Evolutionary conservation across 2,797 vertebrate species (phyloP).

Genomic region (Morelia viridis): DNA sequence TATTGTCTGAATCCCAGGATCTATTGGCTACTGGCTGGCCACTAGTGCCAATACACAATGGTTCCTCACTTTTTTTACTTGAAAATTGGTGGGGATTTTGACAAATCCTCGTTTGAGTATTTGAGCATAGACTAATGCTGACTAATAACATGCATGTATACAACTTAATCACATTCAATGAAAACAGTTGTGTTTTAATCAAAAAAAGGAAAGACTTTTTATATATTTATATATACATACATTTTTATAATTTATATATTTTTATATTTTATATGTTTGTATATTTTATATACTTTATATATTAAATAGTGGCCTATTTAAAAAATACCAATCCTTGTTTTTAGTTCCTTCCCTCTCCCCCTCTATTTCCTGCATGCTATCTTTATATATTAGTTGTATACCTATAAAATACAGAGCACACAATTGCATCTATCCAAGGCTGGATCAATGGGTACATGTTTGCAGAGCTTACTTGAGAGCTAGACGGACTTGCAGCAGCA

Average conservation of each 20-base stretch:
- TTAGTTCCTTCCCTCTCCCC: neutral
- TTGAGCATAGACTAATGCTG: neutral
- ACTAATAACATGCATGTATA: neutral
- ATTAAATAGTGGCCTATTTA: neutral
- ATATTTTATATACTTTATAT: neutral
- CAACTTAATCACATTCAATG: too few species aligned
- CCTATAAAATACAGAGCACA: conserved; percentile 27
- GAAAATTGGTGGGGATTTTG: neutral
- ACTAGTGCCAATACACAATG: neutral
- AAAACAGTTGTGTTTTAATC: neutral
- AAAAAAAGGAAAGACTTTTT: neutral
- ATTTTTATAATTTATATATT: neutral
- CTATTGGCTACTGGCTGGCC: neutral
- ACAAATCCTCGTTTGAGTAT: neutral
- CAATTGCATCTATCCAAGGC: neutral
- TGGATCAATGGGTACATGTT: conserved; percentile 15
- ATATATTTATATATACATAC: neutral
- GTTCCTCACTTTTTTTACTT: neutral
- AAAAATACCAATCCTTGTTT: neutral
- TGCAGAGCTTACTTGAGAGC: conserved; percentile 30
- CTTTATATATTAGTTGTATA: conserved; percentile 11
- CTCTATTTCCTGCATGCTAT: neutral
- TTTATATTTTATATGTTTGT: neutral
- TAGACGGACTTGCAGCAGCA: conserved; percentile 25
- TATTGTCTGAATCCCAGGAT: neutral